A percentile compares a stretch with the other conserved stretches of the same genome.
Evolutionary conservation across 2,888 invertebrate species (phyloP).

Genomic region (Dendrolimus pini): DNA sequence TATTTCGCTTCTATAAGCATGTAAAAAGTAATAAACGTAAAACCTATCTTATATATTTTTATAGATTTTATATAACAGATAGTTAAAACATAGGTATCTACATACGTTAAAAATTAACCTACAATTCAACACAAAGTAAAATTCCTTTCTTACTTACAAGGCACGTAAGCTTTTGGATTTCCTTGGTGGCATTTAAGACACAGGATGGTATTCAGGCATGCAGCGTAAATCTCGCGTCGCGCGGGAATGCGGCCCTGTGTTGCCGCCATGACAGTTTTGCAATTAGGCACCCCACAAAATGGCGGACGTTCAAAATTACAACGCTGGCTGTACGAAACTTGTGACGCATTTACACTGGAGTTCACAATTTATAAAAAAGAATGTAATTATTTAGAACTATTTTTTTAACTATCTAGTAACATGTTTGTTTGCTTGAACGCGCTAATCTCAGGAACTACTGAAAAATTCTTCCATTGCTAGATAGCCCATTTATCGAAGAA

Average conservation of each 20-base stretch:
- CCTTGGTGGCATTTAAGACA: conserved; percentile 25
- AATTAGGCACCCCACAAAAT: conserved; percentile 44
- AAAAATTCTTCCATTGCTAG: no score
- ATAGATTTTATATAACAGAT: no score
- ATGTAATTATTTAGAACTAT: no score
- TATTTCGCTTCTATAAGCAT: no score
- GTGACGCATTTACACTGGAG: conserved; percentile 1
- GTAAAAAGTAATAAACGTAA: no score
- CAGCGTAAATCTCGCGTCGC: conserved; percentile 37
- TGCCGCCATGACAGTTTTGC: conserved; percentile 45
- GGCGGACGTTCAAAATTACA: conserved; percentile 29
- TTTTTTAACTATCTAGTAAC: no score
- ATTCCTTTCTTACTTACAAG: conserved; percentile 20
- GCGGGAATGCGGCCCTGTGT: conserved; percentile 35
- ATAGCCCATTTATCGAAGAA: no score
- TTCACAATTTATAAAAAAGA: not conserved
- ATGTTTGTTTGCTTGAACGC: no score
- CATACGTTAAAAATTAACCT: no score
- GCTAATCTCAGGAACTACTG: no score
- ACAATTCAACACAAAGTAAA: conserved; percentile 4
- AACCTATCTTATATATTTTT: no score
- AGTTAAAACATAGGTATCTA: no score
- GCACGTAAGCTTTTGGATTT: conserved; percentile 26
- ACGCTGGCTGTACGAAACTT: conserved; percentile 8
- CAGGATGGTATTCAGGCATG: conserved; percentile 38